A percentile compares a stretch with the other conserved stretches of the same genome.
Evolutionary conservation across 2,797 vertebrate genomes (phyloP).

Genomic region (Nyctibius grandis): DNA sequence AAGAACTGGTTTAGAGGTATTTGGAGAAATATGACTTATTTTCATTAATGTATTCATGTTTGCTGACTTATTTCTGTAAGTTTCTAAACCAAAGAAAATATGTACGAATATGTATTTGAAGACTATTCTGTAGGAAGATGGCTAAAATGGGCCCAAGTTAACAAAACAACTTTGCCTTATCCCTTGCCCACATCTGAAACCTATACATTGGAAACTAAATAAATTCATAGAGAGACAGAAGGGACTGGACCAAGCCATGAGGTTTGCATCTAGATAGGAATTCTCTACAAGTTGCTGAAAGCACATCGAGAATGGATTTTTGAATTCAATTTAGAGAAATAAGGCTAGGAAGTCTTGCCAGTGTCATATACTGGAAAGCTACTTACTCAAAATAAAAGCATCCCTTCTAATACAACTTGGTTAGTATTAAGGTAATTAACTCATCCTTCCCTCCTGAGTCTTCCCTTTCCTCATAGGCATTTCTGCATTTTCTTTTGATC

Average conservation of each 20-base stretch:
- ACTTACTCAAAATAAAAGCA: neutral
- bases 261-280: constrained; percentile 29
- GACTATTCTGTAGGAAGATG: neutral
- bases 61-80: neutral
- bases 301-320: neutral
- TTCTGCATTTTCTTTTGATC: neutral
- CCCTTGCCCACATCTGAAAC: neutral
- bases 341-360: neutral
- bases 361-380: neutral
- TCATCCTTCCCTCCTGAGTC: neutral
- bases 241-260: neutral
- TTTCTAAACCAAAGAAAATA: neutral
- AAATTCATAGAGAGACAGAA: neutral
- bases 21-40: neutral
- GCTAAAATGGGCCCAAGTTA: neutral
- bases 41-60: neutral
- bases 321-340: neutral
- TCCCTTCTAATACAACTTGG: neutral
- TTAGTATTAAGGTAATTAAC: neutral
- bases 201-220: neutral
- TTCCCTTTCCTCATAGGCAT: neutral
- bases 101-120: neutral
- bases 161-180: neutral
- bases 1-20: neutral
- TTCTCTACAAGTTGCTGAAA: neutral